phyloP scores from a whole-genome alignment of 2,888 invertebrate genomes.

The Agrilus biguttatus region DNA sequence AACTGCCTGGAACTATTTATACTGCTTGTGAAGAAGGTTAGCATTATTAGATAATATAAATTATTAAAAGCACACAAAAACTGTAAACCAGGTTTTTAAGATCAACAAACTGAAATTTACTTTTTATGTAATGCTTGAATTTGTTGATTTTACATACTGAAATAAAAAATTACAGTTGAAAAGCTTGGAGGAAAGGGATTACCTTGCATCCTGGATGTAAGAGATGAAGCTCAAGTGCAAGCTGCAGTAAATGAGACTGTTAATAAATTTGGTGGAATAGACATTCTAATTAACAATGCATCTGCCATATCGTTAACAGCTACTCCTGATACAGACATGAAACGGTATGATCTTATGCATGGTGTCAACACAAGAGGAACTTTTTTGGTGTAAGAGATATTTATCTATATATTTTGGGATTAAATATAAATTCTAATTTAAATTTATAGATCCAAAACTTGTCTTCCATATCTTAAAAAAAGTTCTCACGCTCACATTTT shows the following conservation, averaged over 20 bases:
- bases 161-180: conserved; percentile 48
- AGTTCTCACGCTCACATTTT: conserved; percentile 86
- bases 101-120: no score
- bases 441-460: conserved; percentile 66
- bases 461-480: conserved; percentile 75
- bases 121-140: no score
- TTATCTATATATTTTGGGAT: not conserved
- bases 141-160: no score
- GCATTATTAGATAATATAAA: conserved; percentile 11
- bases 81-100: no score
- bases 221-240: conserved; percentile 63
- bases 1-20: conserved; percentile 84
- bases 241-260: conserved; percentile 62
- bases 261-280: conserved; percentile 86
- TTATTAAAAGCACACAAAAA: no score
- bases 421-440: not conserved
- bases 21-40: conserved; percentile 79
- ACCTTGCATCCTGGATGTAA: conserved; percentile 77
- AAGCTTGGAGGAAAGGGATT: conserved; percentile 72
- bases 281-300: conserved; percentile 90
- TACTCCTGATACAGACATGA: conserved; percentile 82
- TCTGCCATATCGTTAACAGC: conserved; percentile 81
- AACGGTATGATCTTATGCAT: conserved; percentile 93
- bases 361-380: conserved; percentile 89
- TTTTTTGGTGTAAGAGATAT: conserved; percentile 65